Evolutionary conservation across 2,797 vertebrate genomes (phyloP).

Genomic region (Anabas testudineus): DNA sequence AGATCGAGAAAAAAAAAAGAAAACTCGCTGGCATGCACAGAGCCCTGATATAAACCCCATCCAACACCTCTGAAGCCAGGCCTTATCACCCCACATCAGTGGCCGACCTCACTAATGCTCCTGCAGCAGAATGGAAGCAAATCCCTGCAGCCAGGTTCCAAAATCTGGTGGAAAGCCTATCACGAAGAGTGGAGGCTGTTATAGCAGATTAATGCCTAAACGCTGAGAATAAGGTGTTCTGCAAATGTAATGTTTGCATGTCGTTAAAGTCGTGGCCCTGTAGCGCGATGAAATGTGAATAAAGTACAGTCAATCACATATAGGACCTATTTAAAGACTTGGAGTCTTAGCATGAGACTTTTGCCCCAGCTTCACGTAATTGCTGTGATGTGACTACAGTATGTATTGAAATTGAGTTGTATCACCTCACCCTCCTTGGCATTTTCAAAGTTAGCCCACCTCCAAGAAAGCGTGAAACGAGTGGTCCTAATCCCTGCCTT

Average conservation of each 20-base stretch:
- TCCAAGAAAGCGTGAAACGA: constrained; percentile 74
- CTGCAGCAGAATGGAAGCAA: constrained; percentile 12
- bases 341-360: not conserved
- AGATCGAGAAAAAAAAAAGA: not conserved
- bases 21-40: not conserved
- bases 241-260: not conserved
- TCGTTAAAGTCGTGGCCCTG: constrained; percentile 4
- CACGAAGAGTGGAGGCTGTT: not conserved
- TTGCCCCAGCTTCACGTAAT: not conserved
- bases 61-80: not conserved
- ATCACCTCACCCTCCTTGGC: constrained; percentile 63
- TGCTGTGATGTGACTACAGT: constrained; percentile 27
- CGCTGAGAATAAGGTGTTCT: constrained; percentile 5
- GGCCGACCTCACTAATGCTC: constrained; percentile 20
- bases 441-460: constrained; percentile 75
- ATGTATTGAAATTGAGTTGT: constrained; percentile 62
- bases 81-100: constrained; percentile 22
- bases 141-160: constrained; percentile 19
- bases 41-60: constrained; percentile 12
- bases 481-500: constrained; percentile 74
- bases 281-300: not conserved
- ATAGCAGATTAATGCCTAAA: constrained; percentile 20
- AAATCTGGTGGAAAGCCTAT: constrained; percentile 7
- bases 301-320: constrained; percentile 3
- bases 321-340: constrained; percentile 1